These are phyloP conservation scores for Anoplophora glabripennis DNA, from an alignment of 1,140 invertebrate species.

Conservation along the genomic window DNA sequence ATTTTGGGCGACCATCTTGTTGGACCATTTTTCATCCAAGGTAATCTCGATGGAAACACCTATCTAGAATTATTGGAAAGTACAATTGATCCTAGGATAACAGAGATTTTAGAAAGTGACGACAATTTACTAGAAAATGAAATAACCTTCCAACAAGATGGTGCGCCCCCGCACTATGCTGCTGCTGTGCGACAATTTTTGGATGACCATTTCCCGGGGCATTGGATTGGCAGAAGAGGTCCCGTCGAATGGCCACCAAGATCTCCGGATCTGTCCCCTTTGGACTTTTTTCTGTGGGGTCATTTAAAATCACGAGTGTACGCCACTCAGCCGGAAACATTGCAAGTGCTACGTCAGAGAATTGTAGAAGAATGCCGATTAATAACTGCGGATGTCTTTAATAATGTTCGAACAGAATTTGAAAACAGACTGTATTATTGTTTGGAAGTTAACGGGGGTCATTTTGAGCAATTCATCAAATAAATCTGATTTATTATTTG, in stretches of 20 bases:
- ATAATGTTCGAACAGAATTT: too few relatives aligned
- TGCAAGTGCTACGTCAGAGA: too few relatives aligned
- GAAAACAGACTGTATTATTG: too few relatives aligned
- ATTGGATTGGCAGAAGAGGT: neutral
- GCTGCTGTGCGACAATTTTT: neutral
- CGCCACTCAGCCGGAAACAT: too few relatives aligned
- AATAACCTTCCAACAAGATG: constrained; percentile 5
- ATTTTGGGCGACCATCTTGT: neutral
- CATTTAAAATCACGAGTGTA: too few relatives aligned
- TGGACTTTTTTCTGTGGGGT: constrained; percentile 2
- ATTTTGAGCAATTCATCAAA: too few relatives aligned
- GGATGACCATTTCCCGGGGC: neutral
- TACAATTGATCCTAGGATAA: constrained; percentile 5
- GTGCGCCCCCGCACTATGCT: constrained; percentile 1
- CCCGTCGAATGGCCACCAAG: constrained; percentile 1
- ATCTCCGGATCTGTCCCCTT: neutral
- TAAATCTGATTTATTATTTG: too few relatives aligned
- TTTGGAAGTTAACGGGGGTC: too few relatives aligned
- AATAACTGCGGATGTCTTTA: too few relatives aligned
- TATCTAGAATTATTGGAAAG: constrained; percentile 8
- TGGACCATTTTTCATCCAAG: neutral
- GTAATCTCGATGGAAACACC: constrained; percentile 1
- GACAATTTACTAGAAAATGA: constrained; percentile 4
- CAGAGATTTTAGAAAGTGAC: constrained; percentile 4
- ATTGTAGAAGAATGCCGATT: too few relatives aligned